A percentile compares a stretch with the other conserved stretches of the same genome.
Evolutionary conservation across 2,888 invertebrate species (phyloP).

Genomic region (Coremacera marginata): DNA sequence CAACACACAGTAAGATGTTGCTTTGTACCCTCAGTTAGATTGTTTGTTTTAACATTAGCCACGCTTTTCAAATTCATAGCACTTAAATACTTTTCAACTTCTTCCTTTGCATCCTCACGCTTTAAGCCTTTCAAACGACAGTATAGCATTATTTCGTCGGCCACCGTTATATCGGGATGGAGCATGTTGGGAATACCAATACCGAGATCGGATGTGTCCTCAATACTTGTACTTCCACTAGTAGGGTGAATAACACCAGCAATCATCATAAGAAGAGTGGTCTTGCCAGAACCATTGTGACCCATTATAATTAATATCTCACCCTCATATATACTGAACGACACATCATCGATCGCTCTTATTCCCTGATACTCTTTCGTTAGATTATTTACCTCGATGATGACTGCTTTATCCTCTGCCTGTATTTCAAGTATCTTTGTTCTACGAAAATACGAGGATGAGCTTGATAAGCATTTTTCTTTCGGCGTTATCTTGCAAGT

Average conservation of each 20-base stretch:
- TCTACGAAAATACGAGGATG: background rate
- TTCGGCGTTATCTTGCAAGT: background rate
- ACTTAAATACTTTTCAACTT: conserved; percentile 74
- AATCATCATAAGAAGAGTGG: conserved; percentile 90
- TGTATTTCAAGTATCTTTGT: conserved; percentile 70
- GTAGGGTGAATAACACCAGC: conserved; percentile 78
- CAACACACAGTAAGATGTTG: conserved; percentile 79
- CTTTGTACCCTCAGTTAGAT: conserved; percentile 79
- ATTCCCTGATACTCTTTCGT: conserved; percentile 79
- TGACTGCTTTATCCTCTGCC: conserved; percentile 66
- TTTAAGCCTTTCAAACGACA: conserved; percentile 77
- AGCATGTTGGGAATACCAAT: conserved; percentile 80
- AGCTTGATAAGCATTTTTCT: background rate
- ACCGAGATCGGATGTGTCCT: no score
- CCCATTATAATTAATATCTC: conserved; percentile 76
- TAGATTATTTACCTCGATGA: conserved; percentile 69
- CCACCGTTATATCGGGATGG: conserved; percentile 77
- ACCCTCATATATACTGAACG: conserved; percentile 81
- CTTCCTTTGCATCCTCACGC: conserved; percentile 69
- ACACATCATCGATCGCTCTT: conserved; percentile 77
- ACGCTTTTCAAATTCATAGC: conserved; percentile 75
- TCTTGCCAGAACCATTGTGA: conserved; percentile 83
- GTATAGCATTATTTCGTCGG: conserved; percentile 85
- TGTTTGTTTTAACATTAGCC: conserved; percentile 71
- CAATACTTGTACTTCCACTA: conserved; percentile 76